Base-by-base conservation (phyloP, 2,797 vertebrate species). In the Pseudochirops corinnae region DNA sequence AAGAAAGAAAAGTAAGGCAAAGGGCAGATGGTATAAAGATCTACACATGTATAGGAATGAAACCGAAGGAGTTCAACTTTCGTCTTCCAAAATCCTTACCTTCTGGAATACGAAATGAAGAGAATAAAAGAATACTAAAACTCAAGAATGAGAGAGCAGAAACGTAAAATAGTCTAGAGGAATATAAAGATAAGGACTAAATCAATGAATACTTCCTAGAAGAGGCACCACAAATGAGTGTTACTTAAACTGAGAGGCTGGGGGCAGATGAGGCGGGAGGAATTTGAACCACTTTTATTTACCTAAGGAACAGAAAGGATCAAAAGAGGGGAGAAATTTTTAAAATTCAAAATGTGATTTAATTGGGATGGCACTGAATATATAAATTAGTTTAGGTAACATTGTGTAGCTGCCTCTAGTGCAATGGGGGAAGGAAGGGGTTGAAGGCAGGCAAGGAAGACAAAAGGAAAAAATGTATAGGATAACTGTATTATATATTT, bases 361-460 rank as follows among this genome's bases (percentile, higher is more conserved):
- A 67, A 67, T 67, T n/a, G 62, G 33, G 62, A n/a, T 67, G 14
- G 14, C 33, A 67, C n/a, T 67, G 62, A 67, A n/a, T 67, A n/a
- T 33, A 31, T 62, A 31, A 31, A 62, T 62, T 31, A 13, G 58
- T 33, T 62, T 33, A 67, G 62, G 33, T n/a, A 67, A 67, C 31
- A 67, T n/a, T n/a, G 12, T 62, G 31, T 62, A n/a, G 12, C 62
- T 5, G 16, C 18, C 33, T 67, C 16, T 67, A 67, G 53, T 53
- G 7, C 5, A 0, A 9, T 5, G 31, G 57, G 9, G 6, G 7
- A 2, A 4, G 31, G 1, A 4, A 10, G 29, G 3, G 11, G 58
- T 55, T 56, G 18, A 24, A 5, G 33, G 33, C 62, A n/a, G 29
- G 12, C 1, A 67, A 33, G 33, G 62, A 18, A 18, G 62, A 5